A percentile compares a stretch with the other conserved stretches of the same genome.
phyloP scores from a whole-genome alignment of 2,888 invertebrate species.

The Agriotes lineatus region DNA sequence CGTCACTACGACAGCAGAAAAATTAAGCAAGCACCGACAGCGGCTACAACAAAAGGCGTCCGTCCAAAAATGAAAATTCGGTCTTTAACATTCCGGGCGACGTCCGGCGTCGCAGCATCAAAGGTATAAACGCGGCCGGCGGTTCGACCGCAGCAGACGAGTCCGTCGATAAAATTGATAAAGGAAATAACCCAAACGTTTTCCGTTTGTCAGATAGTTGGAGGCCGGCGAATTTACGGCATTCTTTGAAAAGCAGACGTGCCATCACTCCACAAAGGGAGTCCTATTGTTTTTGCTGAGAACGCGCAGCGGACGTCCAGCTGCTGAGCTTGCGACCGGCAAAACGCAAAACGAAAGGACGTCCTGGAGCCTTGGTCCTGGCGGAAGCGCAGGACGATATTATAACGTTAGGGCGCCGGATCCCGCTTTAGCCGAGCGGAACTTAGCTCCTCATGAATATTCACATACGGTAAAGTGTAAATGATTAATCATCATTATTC shows the following conservation, averaged over 20 bases:
- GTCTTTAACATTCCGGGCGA: not conserved
- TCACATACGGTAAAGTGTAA: constrained; percentile 60
- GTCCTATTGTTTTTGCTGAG: constrained; percentile 60
- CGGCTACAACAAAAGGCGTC: not conserved
- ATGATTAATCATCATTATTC: constrained; percentile 66
- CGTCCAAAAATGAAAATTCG: not conserved
- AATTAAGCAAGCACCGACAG: too few species aligned
- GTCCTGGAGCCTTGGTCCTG: constrained; percentile 37
- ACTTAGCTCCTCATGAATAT: constrained; percentile 60
- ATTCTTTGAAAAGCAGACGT: constrained; percentile 58
- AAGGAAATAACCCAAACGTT: constrained; percentile 56
- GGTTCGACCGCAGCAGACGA: constrained; percentile 29
- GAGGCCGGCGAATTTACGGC: constrained; percentile 58
- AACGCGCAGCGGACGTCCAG: constrained; percentile 59
- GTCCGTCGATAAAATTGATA: constrained; percentile 54
- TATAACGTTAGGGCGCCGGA: constrained; percentile 41
- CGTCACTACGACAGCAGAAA: too few species aligned
- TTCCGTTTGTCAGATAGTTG: constrained; percentile 57
- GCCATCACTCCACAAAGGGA: constrained; percentile 56
- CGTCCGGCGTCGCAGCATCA: constrained; percentile 8
- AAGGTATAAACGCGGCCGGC: constrained; percentile 32
- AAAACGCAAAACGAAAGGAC: constrained; percentile 41
- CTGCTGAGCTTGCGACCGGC: constrained; percentile 52
- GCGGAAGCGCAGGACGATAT: constrained; percentile 35
- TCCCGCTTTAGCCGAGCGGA: constrained; percentile 42